Base-by-base conservation (phyloP, 2,888 invertebrate genomes). In the Archips crataeganus region DNA sequence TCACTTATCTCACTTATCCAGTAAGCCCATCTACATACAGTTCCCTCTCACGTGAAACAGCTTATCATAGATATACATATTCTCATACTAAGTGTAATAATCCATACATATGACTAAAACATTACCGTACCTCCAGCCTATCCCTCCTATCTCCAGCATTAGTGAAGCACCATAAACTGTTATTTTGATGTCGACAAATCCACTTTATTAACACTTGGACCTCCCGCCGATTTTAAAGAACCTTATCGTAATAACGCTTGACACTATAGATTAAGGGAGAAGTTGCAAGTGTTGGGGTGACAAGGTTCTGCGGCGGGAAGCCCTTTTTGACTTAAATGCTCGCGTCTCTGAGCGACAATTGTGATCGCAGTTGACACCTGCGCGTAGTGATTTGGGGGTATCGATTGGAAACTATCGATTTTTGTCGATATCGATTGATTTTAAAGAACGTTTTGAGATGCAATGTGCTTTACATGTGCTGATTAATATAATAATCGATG, bases 141-240 rank as follows among this genome's bases (percentile, higher is more conserved):
- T 84, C 81, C 82, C 79, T 83, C 82, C 79, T 89, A 89, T 90
- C 85, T 87, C 86, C 82, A 85, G 88, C 89, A 90, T 91, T 91
- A 91, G 90, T 88, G 89, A 82, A 85, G 88, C 77, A 83, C 85
- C 88, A 86, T 92, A 92, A 93, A 93, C 87, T 90, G 91, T 88
- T 91, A 90, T 92, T 91, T 90, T 91, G 88, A 92, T 93, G 91
- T 93, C 93, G 92, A 92, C 93, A 92, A 92, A 92, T 91, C 92
- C 91, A 90, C 91, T 92, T 92, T 92, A 93, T 91, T 92, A 92
- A 90, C 85, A 86, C 82, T 79, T 79, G 83, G 92, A 91, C 90
- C 92, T 87, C 93, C 93, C 90, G 90, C 89, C 88, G 91, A 75
- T 82, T 80, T 75, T 80, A 78, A 81, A 87, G 87, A 87, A 91